Conservation (phyloP, 1,140 invertebrate species). For the Tetraneura akinire region DNA sequence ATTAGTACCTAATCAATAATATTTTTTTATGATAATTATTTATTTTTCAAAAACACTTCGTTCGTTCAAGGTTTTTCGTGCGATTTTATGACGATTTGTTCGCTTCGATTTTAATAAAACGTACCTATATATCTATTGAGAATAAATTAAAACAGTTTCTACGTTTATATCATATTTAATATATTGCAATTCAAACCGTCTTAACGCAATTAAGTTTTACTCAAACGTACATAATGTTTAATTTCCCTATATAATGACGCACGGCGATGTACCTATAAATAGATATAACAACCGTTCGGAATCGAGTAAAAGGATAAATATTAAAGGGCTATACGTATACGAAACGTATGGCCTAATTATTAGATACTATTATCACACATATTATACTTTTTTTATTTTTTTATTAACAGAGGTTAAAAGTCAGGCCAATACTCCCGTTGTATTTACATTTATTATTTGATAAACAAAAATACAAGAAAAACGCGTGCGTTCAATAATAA, state of each 20-base stretch:
- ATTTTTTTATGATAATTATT: too few species aligned
- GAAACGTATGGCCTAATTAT: constrained; percentile 13
- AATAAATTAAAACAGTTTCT: not conserved
- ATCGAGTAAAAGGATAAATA: constrained; percentile 16
- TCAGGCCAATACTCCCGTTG: constrained; percentile 26
- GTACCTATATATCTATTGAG: too few species aligned
- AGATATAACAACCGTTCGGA: constrained; percentile 9
- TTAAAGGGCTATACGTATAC: constrained; percentile 15
- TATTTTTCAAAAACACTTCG: too few species aligned
- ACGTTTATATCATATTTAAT: not conserved
- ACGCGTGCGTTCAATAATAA: not conserved
- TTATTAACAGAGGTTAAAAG: constrained; percentile 37
- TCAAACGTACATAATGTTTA: constrained; percentile 4
- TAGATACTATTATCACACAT: constrained; percentile 27
- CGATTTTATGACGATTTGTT: not conserved
- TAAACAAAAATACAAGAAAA: constrained; percentile 11
- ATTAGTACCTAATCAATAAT: too few species aligned
- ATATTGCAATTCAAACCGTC: not conserved
- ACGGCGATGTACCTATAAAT: not conserved
- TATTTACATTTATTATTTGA: constrained; percentile 1
- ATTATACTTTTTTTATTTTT: constrained; percentile 2
- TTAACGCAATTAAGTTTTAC: not conserved
- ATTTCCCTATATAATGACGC: constrained; percentile 12
- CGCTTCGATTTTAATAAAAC: not conserved
- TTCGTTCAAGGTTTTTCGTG: too few species aligned